Conservation (phyloP, 2,888 invertebrate genomes). For the Tineola bisselliella region DNA sequence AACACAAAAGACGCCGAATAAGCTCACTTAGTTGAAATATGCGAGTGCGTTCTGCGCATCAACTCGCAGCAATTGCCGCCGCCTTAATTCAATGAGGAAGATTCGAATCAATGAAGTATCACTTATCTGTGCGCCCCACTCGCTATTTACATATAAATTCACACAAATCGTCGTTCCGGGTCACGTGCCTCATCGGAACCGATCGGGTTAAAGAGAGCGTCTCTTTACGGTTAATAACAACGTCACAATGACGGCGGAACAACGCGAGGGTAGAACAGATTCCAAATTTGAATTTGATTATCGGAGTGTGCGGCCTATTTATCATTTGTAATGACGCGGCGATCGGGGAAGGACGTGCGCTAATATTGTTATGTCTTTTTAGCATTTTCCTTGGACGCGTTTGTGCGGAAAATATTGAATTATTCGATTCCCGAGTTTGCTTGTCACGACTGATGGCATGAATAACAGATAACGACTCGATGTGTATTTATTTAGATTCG, state of each 20-base stretch:
- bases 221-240: conserved; percentile 66
- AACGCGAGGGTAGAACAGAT: conserved; percentile 51
- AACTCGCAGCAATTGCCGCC: neutral
- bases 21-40: too few species aligned
- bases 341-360: conserved; percentile 48
- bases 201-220: conserved; percentile 64
- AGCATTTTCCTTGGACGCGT: conserved; percentile 41
- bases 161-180: conserved; percentile 64
- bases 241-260: conserved; percentile 35
- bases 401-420: conserved; percentile 57
- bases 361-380: conserved; percentile 18
- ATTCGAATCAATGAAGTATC: neutral
- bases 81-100: neutral
- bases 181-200: conserved; percentile 70
- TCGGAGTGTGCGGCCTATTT: conserved; percentile 66
- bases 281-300: conserved; percentile 69
- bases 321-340: conserved; percentile 64
- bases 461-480: too few species aligned
- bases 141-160: conserved; percentile 58
- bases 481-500: conserved; percentile 13
- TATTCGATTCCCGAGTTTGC: conserved; percentile 22
- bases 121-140: neutral
- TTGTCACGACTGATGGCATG: neutral
- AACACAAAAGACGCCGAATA: neutral
- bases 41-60: neutral